A percentile compares a stretch with the other conserved stretches of the same genome.
phyloP scores from a whole-genome alignment of 37 sponge, comb jelly and placozoan species.

The Sycon ciliatum region DNA sequence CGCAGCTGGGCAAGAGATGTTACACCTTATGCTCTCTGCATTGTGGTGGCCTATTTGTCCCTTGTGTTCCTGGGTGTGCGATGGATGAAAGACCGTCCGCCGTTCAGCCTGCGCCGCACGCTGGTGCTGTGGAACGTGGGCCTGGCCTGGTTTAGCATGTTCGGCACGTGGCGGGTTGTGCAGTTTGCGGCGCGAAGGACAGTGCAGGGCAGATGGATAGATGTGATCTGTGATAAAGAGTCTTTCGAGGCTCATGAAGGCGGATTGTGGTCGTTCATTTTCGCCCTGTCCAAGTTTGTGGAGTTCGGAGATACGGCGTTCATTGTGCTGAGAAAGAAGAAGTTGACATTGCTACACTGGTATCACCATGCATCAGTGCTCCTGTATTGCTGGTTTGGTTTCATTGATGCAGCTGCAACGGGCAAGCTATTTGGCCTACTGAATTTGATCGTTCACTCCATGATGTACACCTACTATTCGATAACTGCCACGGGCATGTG shows the following conservation, averaged over 20 bases:
- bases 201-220: too few species aligned
- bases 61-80: constrained; percentile 34
- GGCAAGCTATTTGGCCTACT: constrained; percentile 55
- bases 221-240: neutral
- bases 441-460: constrained; percentile 69
- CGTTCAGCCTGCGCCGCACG: constrained; percentile 22
- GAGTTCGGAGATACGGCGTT: constrained; percentile 82
- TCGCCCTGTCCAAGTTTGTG: constrained; percentile 72
- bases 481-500: constrained; percentile 62
- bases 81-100: constrained; percentile 46
- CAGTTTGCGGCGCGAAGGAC: too few species aligned
- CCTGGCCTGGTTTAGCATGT: neutral
- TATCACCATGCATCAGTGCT: constrained; percentile 89
- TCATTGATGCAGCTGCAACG: constrained; percentile 42
- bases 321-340: constrained; percentile 68
- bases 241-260: neutral
- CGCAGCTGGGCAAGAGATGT: too few species aligned
- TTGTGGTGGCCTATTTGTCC: constrained; percentile 35
- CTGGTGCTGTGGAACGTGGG: neutral
- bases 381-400: constrained; percentile 73
- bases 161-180: neutral
- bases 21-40: too few species aligned
- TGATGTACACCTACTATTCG: constrained; percentile 93
- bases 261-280: constrained; percentile 73
- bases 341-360: constrained; percentile 73